Base-by-base conservation (phyloP, 2,888 invertebrate genomes). In the Acleris emargana region DNA sequence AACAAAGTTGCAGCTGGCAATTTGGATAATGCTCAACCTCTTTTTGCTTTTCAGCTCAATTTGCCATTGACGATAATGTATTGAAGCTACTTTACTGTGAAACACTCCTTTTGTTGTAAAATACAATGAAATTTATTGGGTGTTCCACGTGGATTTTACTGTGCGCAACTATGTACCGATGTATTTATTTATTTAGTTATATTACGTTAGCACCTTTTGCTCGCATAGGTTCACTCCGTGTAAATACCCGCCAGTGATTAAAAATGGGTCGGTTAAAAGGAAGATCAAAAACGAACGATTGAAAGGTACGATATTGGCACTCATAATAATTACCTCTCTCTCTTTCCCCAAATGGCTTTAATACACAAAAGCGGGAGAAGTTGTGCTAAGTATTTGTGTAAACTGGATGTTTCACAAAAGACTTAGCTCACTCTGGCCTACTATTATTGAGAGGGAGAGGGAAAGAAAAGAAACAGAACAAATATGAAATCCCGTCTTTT, bases 401-500 rank as follows among this genome's bases (percentile, higher is more conserved):
- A 80, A 76, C 67, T 70, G 70, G 67, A 71, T 67, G 70, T 68
- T 73, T 72, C 78, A 76, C 79, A 81, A 77, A 81, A 76, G 76
- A 71, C 75, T 76, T 73, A 73, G 74, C 74, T 73, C 68, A 67
- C 72, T 77, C 22, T 20, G 62, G 28, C 57, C 73, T 80, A 76
- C 78, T 78, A 79, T 79, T 72, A 73, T 76, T 71, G 68, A 72
- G 72, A 73, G 73, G 69, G 69, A 70, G 73, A 73, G 81, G 75
- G 69, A 70, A 72, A 73, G 81, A 74, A 72, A 76, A 70, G 72
- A 72, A 72, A 71, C 73, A 80, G 81, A 81, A 82, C 79, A 82
- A 85, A 86, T 78, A 82, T 82, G 76, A 80, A 82, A 78, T 80
- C 72, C 73, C 74, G 79, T 77, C 77, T 80, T 78, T 75, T 45